phyloP scores from a whole-genome alignment of 2,888 invertebrate genomes.

The Odontocerum albicorne region DNA sequence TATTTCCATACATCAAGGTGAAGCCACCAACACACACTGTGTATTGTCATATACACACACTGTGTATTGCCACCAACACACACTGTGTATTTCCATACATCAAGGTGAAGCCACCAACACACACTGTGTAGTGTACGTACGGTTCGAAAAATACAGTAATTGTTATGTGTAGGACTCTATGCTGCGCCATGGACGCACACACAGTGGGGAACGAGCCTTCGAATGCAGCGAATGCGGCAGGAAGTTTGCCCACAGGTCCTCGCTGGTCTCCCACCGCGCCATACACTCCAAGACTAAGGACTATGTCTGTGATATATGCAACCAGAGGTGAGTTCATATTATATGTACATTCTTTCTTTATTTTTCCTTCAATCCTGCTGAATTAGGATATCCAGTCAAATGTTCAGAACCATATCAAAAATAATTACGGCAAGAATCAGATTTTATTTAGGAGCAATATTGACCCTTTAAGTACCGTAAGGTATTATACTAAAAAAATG shows the following conservation, averaged over 20 bases:
- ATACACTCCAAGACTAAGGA: conserved; percentile 35
- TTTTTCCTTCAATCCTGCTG: not conserved
- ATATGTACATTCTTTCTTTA: not conserved
- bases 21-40: no score
- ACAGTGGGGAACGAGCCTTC: conserved; percentile 29
- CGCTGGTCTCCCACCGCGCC: conserved; percentile 27
- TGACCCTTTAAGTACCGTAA: no score
- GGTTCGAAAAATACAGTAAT: no score
- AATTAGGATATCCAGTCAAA: not conserved
- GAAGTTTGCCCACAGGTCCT: conserved; percentile 29
- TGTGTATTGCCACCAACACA: no score
- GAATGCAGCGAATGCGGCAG: conserved; percentile 30
- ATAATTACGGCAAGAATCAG: no score
- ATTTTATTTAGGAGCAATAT: no score
- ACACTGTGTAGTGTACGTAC: no score
- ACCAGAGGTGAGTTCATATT: conserved; percentile 25
- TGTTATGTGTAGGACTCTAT: conserved; percentile 33
- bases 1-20: no score
- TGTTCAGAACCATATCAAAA: not conserved
- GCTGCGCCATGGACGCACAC: conserved; percentile 22
- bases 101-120: no score
- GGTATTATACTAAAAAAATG: no score
- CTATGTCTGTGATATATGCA: conserved; percentile 32
- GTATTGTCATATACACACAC: no score
- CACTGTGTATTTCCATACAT: no score